Percentiles rank a stretch among this genome's conserved stretches.
Evolutionary conservation across 2,797 vertebrate species (phyloP).

Genomic region (Coluber constrictor): DNA sequence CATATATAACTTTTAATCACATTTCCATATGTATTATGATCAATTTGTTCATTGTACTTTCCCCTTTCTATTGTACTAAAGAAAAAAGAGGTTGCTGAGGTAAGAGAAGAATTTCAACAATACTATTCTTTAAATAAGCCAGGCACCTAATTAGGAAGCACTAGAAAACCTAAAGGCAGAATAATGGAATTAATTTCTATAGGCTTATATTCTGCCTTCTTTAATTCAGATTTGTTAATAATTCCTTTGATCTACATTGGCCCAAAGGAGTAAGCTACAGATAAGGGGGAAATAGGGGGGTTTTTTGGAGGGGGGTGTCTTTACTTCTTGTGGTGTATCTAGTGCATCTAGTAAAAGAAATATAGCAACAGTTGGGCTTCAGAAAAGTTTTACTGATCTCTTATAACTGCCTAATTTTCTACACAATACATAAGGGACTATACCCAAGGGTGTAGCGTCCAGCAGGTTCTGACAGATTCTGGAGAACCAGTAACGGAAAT

Average conservation of each 20-base stretch:
- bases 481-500: too few relatives aligned
- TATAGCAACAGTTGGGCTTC: background rate
- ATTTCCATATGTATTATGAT: conserved; percentile 15
- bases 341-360: background rate
- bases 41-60: background rate
- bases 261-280: background rate
- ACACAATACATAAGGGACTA: background rate
- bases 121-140: background rate
- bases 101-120: background rate
- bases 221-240: background rate
- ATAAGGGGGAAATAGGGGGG: background rate
- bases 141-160: background rate
- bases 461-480: too few relatives aligned
- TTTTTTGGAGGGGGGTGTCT: background rate
- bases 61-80: background rate
- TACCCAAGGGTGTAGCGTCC: background rate
- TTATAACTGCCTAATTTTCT: background rate
- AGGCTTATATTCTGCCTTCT: background rate
- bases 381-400: background rate
- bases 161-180: background rate
- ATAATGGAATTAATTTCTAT: background rate
- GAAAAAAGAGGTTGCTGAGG: background rate
- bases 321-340: background rate
- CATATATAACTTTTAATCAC: conserved; percentile 44
- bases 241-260: background rate